phyloP scores from a whole-genome alignment of 2,888 invertebrate species.

The Bombylius major region DNA sequence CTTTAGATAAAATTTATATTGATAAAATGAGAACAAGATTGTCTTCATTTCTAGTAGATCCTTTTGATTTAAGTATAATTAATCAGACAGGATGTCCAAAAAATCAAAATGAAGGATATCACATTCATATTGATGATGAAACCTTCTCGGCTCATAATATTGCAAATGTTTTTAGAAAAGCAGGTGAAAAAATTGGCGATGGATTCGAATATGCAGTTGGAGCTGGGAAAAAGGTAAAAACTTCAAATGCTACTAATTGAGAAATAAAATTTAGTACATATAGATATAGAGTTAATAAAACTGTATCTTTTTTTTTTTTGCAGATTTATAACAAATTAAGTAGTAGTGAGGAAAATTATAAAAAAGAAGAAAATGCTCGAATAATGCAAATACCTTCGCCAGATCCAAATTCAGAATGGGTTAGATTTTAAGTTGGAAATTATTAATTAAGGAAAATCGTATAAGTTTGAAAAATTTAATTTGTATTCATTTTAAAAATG shows the following conservation, averaged over 20 bases:
- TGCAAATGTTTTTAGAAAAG: constrained; percentile 56
- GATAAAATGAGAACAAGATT: constrained; percentile 58
- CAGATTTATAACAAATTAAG: constrained; percentile 10
- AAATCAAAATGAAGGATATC: constrained; percentile 44
- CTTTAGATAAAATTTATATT: constrained; percentile 54
- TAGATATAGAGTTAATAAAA: background rate
- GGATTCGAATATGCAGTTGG: constrained; percentile 59
- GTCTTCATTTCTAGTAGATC: constrained; percentile 54
- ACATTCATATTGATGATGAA: constrained; percentile 60
- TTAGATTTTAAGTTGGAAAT: constrained; percentile 8
- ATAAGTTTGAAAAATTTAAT: no score
- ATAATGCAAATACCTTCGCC: background rate
- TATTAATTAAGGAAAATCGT: no score
- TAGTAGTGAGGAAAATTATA: constrained; percentile 1
- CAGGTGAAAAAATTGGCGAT: constrained; percentile 57
- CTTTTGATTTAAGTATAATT: constrained; percentile 61
- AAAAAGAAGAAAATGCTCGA: background rate
- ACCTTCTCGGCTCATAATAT: constrained; percentile 64
- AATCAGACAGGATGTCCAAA: constrained; percentile 56
- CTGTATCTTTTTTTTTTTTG: background rate
- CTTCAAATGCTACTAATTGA: constrained; percentile 6
- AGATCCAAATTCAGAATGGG: constrained; percentile 13
- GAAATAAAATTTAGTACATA: background rate
- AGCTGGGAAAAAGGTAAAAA: constrained; percentile 50
- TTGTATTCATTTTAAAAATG: no score